These are phyloP conservation scores for Periparus ater DNA, from an alignment of 2,797 vertebrate species.

Conservation along the genomic window DNA sequence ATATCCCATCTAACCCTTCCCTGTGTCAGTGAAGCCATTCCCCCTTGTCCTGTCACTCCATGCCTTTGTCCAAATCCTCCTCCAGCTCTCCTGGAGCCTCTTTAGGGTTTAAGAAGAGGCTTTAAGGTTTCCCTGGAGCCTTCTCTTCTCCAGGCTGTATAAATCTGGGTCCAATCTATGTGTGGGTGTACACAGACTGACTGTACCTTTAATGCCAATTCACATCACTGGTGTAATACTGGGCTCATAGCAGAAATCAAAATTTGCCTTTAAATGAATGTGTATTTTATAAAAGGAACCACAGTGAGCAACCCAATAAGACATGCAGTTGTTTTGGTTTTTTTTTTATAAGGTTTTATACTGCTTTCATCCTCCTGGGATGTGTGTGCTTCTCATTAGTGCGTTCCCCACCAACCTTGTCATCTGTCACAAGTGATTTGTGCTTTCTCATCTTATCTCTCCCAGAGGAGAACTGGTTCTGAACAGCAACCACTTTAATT, in stretches of 20 bases:
- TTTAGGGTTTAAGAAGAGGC: not conserved
- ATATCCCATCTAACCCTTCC: not conserved
- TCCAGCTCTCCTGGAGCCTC: not conserved
- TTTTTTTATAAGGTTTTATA: not conserved
- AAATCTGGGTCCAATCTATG: not conserved
- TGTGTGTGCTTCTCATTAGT: slow-evolving; percentile 45
- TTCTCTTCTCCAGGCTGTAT: not conserved
- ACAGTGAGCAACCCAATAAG: not conserved
- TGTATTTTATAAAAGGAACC: slow-evolving; percentile 5
- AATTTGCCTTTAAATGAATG: not conserved
- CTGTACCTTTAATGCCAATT: not conserved
- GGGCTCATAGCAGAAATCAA: not conserved
- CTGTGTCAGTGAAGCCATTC: not conserved
- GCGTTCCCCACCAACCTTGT: slow-evolving; percentile 23
- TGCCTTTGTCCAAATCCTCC: not conserved
- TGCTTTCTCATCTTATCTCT: slow-evolving; percentile 7
- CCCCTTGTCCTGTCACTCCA: not conserved
- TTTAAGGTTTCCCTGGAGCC: not conserved
- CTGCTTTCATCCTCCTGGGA: slow-evolving; percentile 28
- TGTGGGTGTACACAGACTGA: not conserved
- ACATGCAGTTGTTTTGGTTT: not conserved
- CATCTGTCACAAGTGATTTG: slow-evolving; percentile 47
- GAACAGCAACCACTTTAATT: not conserved
- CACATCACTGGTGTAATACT: not conserved
- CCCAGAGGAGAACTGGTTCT: not conserved